Evolutionary conservation across 2,888 invertebrate species (phyloP).

Genomic region (Pilophorus perplexus): DNA sequence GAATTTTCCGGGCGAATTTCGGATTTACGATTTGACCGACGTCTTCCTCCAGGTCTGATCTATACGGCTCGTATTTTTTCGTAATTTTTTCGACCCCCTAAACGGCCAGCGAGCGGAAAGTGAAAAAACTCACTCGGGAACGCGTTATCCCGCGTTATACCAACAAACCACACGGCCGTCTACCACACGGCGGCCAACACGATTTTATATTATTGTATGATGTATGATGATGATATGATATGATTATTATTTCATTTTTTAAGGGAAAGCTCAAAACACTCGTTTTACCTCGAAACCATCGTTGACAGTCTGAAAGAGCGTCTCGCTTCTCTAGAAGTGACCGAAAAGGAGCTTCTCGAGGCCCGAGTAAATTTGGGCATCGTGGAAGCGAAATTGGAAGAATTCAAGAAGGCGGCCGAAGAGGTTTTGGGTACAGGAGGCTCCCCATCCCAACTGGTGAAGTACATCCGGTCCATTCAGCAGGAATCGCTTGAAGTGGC

Average conservation of each 20-base stretch:
- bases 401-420: constrained; percentile 41
- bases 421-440: constrained; percentile 34
- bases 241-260: neutral
- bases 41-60: too few species aligned
- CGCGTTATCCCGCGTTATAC: too few species aligned
- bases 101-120: too few species aligned
- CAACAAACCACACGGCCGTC: too few species aligned
- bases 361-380: constrained; percentile 45
- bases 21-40: too few species aligned
- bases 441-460: constrained; percentile 32
- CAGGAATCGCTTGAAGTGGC: constrained; percentile 19
- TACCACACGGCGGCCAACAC: too few species aligned
- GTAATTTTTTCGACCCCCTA: too few species aligned
- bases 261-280: constrained; percentile 20
- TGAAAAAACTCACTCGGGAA: too few species aligned
- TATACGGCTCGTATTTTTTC: too few species aligned
- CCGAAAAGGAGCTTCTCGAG: constrained; percentile 57
- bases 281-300: constrained; percentile 36
- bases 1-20: too few species aligned
- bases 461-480: constrained; percentile 36
- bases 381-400: constrained; percentile 42
- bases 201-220: too few species aligned
- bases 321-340: constrained; percentile 56
- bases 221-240: too few species aligned
- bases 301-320: constrained; percentile 45